Base-by-base conservation (phyloP, 1,140 invertebrate species). In the Adelges cooleyi region DNA sequence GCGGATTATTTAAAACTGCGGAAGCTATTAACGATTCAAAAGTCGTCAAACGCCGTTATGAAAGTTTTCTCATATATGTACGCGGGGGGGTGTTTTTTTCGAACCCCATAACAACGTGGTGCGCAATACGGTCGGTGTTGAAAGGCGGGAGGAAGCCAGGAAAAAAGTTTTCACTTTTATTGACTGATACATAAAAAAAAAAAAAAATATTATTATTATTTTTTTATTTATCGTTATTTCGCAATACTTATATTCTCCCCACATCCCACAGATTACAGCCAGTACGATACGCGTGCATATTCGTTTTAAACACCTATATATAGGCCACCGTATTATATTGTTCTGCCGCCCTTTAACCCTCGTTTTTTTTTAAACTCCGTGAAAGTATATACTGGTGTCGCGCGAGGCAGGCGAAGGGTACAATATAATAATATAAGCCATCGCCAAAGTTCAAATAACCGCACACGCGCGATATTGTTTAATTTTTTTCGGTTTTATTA, bases 21-120 rank as follows among this genome's bases (percentile, higher is more conserved):
- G 56, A 62, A 62, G 17, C 56, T 20, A 46, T 62, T 46, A 62
- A 62, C 56, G 56, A 48, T 62, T 62, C 56, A 33, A 62, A 62
- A 46, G 56, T 33, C 56, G 54, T 59, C 23, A 29, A 46, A 46
- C 25, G 54, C 53, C 22, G 22, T 42, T 48, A 20, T 20, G 23
- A 48, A 62, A 62, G 42, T 62, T 62, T 62, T 62, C 56, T 59
- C 54, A 44, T 46, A 59, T 46, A 59, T 25, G 40, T 40, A 17
- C 20, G 23, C 40, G 23, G 40, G 54, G 11, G 54, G 54, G 38
- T 25, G n/a, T 42, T 44, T 27, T 29, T 1, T 36, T 15, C 8
- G 1, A 17, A n/a, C n/a, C 36, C 36, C 20, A 15, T 33, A 33
- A 33, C 11, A 8, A 8, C n/a, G 2, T 22, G 51, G 13, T 2